These are phyloP conservation scores for Chrysaora quinquecirrha DNA, from an alignment of 30 jellyfish, hydroid and myxozoan species.

Conservation along the genomic window DNA sequence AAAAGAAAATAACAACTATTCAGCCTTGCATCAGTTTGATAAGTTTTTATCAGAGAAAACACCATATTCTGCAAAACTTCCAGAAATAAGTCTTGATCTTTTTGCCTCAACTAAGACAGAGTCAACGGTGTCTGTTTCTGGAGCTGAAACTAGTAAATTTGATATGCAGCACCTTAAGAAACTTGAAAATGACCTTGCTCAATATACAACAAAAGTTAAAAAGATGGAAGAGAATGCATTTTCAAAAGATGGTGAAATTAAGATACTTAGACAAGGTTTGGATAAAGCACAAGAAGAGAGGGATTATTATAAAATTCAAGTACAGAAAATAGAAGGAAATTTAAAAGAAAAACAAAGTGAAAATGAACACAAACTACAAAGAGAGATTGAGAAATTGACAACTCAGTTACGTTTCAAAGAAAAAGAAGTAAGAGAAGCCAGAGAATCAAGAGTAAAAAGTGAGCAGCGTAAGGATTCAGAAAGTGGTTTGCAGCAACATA, in stretches of 20 bases:
- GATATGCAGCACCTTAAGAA: background rate
- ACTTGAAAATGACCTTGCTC: constrained; percentile 38
- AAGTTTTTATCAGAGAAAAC: background rate
- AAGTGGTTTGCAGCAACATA: background rate
- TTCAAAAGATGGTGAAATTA: constrained; percentile 91
- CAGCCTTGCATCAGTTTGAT: constrained; percentile 11
- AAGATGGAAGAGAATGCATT: constrained; percentile 46
- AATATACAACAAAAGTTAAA: constrained; percentile 39
- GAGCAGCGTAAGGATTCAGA: background rate
- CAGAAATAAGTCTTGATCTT: constrained; percentile 46
- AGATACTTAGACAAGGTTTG: constrained; percentile 78
- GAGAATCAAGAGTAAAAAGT: constrained; percentile 33
- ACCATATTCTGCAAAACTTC: background rate
- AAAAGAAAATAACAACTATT: background rate
- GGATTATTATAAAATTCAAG: constrained; percentile 15
- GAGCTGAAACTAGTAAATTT: background rate
- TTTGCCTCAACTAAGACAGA: constrained; percentile 18
- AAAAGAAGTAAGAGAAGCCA: constrained; percentile 73
- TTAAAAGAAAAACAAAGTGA: constrained; percentile 65
- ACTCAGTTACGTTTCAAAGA: constrained; percentile 90
- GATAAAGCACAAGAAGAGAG: constrained; percentile 67
- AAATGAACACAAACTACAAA: constrained; percentile 47
- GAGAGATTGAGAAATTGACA: constrained; percentile 78
- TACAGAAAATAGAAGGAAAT: constrained; percentile 44
- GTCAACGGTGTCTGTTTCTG: background rate